phyloP scores from a whole-genome alignment of 2,113 vertebrate species.

The Melanotaenia duboulayi region DNA sequence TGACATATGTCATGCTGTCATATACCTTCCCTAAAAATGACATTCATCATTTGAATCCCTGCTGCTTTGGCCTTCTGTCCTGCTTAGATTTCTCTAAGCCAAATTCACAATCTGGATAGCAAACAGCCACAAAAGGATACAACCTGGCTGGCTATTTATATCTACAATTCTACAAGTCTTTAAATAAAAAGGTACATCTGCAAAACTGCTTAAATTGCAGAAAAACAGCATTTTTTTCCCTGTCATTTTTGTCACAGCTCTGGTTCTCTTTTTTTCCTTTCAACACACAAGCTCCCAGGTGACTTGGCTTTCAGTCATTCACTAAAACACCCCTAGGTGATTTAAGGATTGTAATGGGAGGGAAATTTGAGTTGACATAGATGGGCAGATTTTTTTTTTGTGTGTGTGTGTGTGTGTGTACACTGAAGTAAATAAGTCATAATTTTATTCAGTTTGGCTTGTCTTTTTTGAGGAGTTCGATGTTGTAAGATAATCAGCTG shows the following conservation, averaged over 20 bases:
- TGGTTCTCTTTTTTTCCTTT: background rate
- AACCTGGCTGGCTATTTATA: too few species aligned
- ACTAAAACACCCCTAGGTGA: background rate
- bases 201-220: background rate
- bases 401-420: too few species aligned
- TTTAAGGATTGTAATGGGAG: background rate
- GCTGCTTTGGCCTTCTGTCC: background rate
- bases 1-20: background rate
- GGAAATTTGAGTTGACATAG: background rate
- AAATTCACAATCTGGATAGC: background rate
- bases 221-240: background rate
- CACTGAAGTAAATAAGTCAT: background rate
- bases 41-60: background rate
- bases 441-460: background rate
- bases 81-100: background rate
- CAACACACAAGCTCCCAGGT: background rate
- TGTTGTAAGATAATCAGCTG: background rate
- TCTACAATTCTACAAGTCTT: background rate
- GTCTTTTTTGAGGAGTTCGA: background rate
- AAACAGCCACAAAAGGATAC: background rate
- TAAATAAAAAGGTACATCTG: background rate
- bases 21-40: constrained; percentile 10
- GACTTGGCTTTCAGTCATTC: background rate
- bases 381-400: background rate
- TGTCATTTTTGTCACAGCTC: background rate